These are phyloP conservation scores for Adelognathus sp. DNA, from an alignment of 2,888 invertebrate genomes.

Conservation along the genomic window DNA sequence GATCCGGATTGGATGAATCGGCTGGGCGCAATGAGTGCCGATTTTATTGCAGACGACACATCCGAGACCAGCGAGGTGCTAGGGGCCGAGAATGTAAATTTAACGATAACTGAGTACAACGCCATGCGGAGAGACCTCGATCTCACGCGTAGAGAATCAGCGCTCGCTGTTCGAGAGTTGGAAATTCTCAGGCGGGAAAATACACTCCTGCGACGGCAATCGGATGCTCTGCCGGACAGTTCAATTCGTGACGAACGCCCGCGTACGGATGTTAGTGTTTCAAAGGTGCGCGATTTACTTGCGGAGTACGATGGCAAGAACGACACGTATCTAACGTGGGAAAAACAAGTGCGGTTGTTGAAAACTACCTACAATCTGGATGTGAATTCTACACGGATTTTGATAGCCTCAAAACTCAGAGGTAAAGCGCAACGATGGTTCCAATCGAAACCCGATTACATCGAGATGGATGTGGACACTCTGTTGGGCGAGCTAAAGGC, in stretches of 20 bases:
- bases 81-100: too few relatives aligned
- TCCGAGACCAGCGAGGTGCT: too few relatives aligned
- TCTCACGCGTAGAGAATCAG: not conserved
- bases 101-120: not conserved
- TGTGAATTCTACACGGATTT: constrained; percentile 9
- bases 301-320: not conserved
- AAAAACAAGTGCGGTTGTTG: constrained; percentile 26
- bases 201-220: not conserved
- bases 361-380: constrained; percentile 21
- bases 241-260: not conserved
- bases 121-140: not conserved
- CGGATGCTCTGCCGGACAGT: not conserved
- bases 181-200: not conserved
- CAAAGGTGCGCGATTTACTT: not conserved
- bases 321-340: constrained; percentile 7
- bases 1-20: not conserved
- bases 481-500: constrained; percentile 30
- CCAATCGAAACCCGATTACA: constrained; percentile 41
- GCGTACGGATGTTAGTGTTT: not conserved
- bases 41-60: not conserved
- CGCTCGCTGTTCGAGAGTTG: not conserved
- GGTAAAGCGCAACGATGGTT: constrained; percentile 49
- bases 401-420: constrained; percentile 37
- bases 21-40: not conserved
- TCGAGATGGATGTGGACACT: constrained; percentile 15